Evolutionary conservation across 2,888 invertebrate species (phyloP), one percentile per base, ranked within the genome.

Genomic region (Andrena dorsata): DNA sequence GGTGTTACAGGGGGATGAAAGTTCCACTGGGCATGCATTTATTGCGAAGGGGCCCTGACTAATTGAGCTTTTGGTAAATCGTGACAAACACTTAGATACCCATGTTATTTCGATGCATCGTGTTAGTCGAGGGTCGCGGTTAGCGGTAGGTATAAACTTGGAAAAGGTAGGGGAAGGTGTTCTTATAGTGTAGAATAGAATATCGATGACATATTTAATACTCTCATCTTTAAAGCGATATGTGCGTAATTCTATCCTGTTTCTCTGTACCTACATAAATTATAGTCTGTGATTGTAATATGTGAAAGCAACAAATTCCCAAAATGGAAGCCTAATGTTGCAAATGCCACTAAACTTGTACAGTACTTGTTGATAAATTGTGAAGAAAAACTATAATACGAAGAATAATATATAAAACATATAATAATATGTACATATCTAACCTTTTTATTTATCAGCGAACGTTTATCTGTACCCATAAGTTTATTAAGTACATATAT

Each of bases 11-110:
- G 10, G 28, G 72, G 20, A 32, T 23, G 47, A 49, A 47, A 16
- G 28, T 51, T 51, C 26, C 16, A 16, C 32, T 3, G 41, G 20
- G 41, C 41, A 66, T 8, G 63, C n/a, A 8, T 8, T 28, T 10
- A 10, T 65, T 32, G 28, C 2, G 10, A 3, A 8, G 49, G 56
- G 51, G 23, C 53, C 53, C 20, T 8, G 32, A 56, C 66, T 75
- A 79, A 79, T 82, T 82, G 74, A 56, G 26, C 73, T 70, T 73
- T 56, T 41, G 41, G 53, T 41, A 20, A 41, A 58, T 53, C 41
- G 64, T 65, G 58, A 73, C 60, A 61, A 74, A 78, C 73, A 20
- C 7, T 7, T 5, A n/a, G n/a, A n/a, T n/a, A 13, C 4, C 51
- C 49, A 2, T 65, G 30, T 61, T 53, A 77, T 72, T 71, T 61